phyloP scores from a whole-genome alignment of 2,113 vertebrate species.

The Macrotis lagotis region DNA sequence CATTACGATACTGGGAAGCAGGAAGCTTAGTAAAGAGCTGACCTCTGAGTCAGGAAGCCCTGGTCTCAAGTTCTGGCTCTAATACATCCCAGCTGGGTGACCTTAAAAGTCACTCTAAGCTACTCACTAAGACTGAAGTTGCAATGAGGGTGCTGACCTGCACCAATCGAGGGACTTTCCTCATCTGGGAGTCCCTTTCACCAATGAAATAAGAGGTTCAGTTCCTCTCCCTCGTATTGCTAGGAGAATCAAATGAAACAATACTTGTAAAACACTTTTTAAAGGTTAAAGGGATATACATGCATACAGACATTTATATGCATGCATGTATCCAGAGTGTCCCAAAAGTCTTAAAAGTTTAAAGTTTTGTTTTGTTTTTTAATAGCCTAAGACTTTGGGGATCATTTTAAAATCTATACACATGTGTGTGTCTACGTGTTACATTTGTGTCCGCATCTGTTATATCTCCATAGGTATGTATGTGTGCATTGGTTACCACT shows the following conservation, averaged over 20 bases:
- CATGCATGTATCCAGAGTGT: background rate
- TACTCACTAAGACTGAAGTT: background rate
- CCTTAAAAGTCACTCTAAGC: background rate
- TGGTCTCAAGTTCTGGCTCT: too few relatives aligned
- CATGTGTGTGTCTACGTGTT: background rate
- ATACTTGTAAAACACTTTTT: background rate
- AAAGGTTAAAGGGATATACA: background rate
- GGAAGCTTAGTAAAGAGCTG: background rate
- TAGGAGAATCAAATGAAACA: background rate
- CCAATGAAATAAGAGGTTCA: background rate
- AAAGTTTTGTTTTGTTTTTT: too few relatives aligned
- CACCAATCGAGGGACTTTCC: background rate
- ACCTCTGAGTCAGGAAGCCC: background rate
- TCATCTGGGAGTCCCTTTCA: background rate
- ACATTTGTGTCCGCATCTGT: background rate
- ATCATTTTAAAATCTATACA: too few relatives aligned
- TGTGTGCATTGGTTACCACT: background rate
- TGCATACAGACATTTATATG: background rate
- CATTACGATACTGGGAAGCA: background rate
- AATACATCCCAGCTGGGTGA: background rate
- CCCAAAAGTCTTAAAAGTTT: background rate
- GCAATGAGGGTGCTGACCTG: too few relatives aligned
- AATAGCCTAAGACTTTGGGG: background rate
- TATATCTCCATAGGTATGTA: too few relatives aligned
- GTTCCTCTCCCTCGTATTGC: background rate